phyloP scores from a whole-genome alignment of 2,113 vertebrate genomes.

The Menura novaehollandiae region DNA sequence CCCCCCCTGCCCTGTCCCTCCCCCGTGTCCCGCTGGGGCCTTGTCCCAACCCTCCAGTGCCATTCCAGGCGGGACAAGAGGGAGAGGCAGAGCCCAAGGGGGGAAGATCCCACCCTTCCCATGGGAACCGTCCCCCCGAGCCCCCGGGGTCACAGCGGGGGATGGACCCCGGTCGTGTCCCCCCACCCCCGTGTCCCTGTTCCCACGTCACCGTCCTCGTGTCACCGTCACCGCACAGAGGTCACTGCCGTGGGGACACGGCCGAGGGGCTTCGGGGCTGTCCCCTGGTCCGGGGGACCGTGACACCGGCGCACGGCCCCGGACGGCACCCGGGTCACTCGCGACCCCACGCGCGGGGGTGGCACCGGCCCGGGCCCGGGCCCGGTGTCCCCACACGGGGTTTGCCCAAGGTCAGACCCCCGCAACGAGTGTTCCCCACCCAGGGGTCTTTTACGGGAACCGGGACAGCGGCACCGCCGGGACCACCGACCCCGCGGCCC shows the following conservation, averaged over 20 bases:
- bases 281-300: background rate
- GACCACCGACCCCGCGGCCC: background rate
- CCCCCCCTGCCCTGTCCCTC: background rate
- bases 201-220: background rate
- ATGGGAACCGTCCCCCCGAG: background rate
- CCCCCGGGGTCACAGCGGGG: background rate
- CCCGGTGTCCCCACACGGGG: background rate
- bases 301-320: background rate
- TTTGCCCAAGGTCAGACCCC: background rate
- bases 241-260: background rate
- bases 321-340: background rate
- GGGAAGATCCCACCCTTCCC: background rate
- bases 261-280: background rate
- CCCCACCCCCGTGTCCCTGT: background rate
- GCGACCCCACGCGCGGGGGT: background rate
- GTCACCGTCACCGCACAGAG: background rate
- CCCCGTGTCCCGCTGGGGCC: too few species aligned
- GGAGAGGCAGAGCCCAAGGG: background rate
- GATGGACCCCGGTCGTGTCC: background rate
- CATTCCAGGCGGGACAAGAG: background rate
- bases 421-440: background rate
- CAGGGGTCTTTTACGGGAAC: too few species aligned
- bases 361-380: background rate
- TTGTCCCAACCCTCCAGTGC: background rate
- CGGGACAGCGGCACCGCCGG: background rate